Evolutionary conservation across 2,113 vertebrate species (phyloP).

Genomic region (Callospermophilus lateralis): DNA sequence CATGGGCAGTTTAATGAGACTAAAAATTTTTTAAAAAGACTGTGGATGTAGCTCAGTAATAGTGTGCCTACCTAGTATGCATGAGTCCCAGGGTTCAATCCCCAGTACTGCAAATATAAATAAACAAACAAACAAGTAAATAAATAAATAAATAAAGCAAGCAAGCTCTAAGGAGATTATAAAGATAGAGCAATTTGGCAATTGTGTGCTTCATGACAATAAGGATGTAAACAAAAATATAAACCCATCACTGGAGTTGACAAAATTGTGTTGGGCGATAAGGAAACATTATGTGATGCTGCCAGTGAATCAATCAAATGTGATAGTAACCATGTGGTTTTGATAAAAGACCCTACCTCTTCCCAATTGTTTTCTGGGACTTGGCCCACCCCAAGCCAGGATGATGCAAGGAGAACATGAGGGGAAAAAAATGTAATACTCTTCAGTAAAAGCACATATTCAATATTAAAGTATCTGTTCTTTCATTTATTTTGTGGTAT

Average conservation of each 20-base stretch:
- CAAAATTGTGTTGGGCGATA: neutral
- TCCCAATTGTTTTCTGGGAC: neutral
- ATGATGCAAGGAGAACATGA: neutral
- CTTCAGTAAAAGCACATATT: neutral
- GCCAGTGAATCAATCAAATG: neutral
- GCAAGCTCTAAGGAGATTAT: neutral
- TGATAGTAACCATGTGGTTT: neutral
- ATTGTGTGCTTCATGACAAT: neutral
- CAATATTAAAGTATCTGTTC: no score
- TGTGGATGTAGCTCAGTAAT: no score
- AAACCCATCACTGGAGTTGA: neutral
- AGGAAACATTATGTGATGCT: neutral
- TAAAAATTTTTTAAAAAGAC: no score
- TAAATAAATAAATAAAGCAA: no score
- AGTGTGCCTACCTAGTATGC: no score
- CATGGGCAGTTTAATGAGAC: no score
- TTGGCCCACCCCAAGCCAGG: neutral
- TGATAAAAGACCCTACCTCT: neutral
- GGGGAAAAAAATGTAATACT: neutral
- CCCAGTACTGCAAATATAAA: no score
- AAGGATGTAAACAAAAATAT: neutral
- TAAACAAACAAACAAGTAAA: neutral
- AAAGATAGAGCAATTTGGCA: neutral
- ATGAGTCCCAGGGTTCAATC: no score
- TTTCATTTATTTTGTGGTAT: no score